Base-by-base conservation (phyloP, 1,140 invertebrate species). In the Littorina saxatilis region DNA sequence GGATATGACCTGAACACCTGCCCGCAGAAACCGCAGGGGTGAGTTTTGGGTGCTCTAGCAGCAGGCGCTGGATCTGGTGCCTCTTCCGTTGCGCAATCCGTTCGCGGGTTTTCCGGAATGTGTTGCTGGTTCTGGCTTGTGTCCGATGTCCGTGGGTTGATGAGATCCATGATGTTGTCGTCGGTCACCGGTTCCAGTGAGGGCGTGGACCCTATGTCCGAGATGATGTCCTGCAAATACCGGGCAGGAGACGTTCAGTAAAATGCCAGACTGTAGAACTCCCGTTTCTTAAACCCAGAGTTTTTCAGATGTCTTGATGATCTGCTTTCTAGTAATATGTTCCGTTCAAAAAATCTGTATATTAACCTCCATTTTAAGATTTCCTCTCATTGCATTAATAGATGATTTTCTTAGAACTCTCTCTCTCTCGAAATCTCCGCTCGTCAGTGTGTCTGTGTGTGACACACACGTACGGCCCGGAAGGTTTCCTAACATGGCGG, bases 1-100 rank as follows among this genome's bases (percentile, higher is more conserved):
- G 17, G 74, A 39, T 78, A 70, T 11, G 58, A 35, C 17, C 13
- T 37, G 66, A 66, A 77, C 32, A 32, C 40, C 35, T 11, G 40
- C 1, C 27, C 73, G 39, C 52, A 78, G 58, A 78, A 78, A 17
- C 76, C 76, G n/a, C 81, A 81, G 15, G 74, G 47, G 43, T 63
- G 80, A 27, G 55, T 11, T 32, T 58, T 75, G 40, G 43, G 70
- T 40, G 68, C 13, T 58, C 40, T 58, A 52, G 47, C 68, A n/a
- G 68, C 68, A 11, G 55, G 3, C 40, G 35, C 35, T 27, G 58
- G 68, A 15, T 3, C 55, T 32, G 58, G 39, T 23, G 50, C 39
- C 2, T 50, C 17, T 27, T 70, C 39, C 61, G 68, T 70, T 3
- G 50, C 32, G 55, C 35, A 43, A 23, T 75, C 43, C 35, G 40